Conservation (phyloP, 2,797 vertebrate genomes). For the Brachyalestes nurse region DNA sequence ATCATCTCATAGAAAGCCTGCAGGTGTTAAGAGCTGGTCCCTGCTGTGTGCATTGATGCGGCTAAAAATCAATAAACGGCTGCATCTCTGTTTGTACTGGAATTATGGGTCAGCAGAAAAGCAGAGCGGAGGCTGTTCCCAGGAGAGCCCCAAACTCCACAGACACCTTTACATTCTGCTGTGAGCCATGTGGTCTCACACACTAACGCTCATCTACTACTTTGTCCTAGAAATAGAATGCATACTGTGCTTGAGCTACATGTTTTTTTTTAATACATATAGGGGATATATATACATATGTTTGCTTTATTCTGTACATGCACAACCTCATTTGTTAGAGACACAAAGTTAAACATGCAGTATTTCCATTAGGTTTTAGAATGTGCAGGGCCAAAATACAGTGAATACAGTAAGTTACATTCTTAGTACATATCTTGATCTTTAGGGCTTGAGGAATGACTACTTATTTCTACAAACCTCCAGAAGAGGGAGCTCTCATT, state of each 20-base stretch:
- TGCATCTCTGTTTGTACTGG: constrained; percentile 63
- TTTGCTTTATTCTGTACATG: neutral
- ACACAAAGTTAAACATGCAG: too few species aligned
- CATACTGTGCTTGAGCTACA: neutral
- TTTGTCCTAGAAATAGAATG: neutral
- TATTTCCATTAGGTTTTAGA: too few species aligned
- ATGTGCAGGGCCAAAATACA: too few species aligned
- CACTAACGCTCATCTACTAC: constrained; percentile 18
- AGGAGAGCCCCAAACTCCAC: constrained; percentile 21
- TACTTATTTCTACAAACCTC: too few species aligned
- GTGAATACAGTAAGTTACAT: too few species aligned
- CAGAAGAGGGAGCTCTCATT: too few species aligned
- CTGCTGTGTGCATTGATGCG: constrained; percentile 37
- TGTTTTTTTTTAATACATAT: too few species aligned
- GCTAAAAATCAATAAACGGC: constrained; percentile 64
- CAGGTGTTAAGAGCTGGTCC: constrained; percentile 37
- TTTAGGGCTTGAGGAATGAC: too few species aligned
- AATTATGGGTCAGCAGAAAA: constrained; percentile 72
- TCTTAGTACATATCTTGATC: too few species aligned
- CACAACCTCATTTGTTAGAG: neutral
- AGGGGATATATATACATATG: too few species aligned
- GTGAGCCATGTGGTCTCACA: constrained; percentile 28
- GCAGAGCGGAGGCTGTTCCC: constrained; percentile 36
- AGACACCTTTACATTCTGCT: constrained; percentile 36
- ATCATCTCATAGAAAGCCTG: constrained; percentile 20